Evolutionary conservation across 2,113 vertebrate genomes (phyloP).

Genomic region (Rhynchopsitta pachyrhyncha): DNA sequence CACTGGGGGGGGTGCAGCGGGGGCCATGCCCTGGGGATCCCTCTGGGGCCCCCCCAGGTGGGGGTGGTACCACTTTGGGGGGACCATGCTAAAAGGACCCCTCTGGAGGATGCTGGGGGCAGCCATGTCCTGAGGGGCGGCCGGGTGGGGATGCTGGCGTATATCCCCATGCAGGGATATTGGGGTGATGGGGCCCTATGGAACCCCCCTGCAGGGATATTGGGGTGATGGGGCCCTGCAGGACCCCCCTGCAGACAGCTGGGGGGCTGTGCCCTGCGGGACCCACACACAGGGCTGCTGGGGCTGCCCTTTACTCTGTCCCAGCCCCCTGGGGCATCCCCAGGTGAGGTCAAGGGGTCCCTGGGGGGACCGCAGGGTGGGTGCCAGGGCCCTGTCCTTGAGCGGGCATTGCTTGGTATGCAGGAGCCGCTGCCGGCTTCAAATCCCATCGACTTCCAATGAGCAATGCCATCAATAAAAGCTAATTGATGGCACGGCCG

Average conservation of each 20-base stretch:
- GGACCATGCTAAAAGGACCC: background rate
- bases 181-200: background rate
- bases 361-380: fast-evolving
- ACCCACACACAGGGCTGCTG: background rate
- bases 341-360: fast-evolving
- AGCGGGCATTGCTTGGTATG: conserved; percentile 10
- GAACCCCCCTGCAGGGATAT: background rate
- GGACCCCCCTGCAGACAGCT: background rate
- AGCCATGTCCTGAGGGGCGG: background rate
- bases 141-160: background rate
- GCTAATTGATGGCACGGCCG: conserved; percentile 67
- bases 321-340: background rate
- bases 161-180: fast-evolving
- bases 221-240: fast-evolving
- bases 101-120: background rate
- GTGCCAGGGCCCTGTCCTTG: background rate
- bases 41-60: background rate
- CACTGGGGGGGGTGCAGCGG: background rate
- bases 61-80: background rate
- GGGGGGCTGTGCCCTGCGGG: too few species aligned
- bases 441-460: conserved; percentile 51
- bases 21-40: background rate
- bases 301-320: background rate
- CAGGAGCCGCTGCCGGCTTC: conserved; percentile 7
- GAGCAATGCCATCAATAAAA: conserved; percentile 70